Percentiles rank a stretch among this genome's conserved stretches.
Conservation (phyloP, 2,113 vertebrate species). For the Hystrix cristata region DNA sequence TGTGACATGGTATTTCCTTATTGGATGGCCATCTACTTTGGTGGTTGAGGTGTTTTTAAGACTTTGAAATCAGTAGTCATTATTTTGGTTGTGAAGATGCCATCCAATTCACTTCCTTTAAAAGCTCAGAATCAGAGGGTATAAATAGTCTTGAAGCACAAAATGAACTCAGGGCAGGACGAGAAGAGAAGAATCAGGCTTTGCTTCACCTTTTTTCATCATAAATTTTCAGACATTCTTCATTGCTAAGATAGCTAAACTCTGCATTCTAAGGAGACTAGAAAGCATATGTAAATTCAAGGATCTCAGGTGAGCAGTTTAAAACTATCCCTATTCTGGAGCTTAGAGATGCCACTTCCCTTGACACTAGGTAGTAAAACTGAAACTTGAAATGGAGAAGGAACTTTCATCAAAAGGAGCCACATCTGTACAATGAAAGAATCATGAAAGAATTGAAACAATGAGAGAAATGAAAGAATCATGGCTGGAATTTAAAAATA, state of each 20-base stretch:
- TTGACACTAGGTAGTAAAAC: not conserved
- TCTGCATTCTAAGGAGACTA: conserved; percentile 5
- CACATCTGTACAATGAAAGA: not conserved
- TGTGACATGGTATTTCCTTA: not conserved
- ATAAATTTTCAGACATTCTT: not conserved
- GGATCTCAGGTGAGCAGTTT: not conserved
- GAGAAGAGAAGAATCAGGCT: not conserved
- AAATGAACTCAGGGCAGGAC: not conserved
- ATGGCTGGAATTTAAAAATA: not conserved
- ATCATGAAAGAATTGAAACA: not conserved
- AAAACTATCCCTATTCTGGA: not conserved
- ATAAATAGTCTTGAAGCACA: not conserved
- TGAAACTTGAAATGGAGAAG: not conserved
- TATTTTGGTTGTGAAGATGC: not conserved
- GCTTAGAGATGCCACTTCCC: not conserved
- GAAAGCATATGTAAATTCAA: not conserved
- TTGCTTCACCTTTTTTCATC: not conserved
- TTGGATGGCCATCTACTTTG: not conserved
- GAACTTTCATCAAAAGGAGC: not conserved
- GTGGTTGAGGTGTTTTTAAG: not conserved
- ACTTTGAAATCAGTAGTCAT: not conserved
- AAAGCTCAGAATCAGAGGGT: not conserved
- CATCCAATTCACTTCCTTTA: not conserved
- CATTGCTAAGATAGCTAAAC: not conserved
- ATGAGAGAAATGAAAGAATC: not conserved